Evolutionary conservation across 2,888 invertebrate genomes (phyloP), one percentile per base, ranked within the genome.

Genomic region (Drosophila paranaensis): DNA sequence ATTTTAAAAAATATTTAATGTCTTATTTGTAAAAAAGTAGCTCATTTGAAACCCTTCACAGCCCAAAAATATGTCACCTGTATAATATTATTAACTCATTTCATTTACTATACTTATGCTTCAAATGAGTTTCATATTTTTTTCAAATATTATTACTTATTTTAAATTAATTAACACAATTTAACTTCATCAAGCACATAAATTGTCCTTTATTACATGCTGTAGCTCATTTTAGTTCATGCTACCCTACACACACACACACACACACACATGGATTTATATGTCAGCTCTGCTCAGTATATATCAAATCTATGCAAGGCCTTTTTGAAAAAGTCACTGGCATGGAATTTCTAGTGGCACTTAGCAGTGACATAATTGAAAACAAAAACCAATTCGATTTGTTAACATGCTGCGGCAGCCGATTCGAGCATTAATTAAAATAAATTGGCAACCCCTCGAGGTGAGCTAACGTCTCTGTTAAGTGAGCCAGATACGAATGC

Each of bases 351-450:
- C 71, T 63, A 79, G 89, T 73, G 83, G 65, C 84, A 84, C 90
- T 84, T 84, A 90, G 81, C 64, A 77, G 58, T 65, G 71, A 72
- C 71, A 70, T 66, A 69, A 62, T 78, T 74, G 46, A 42, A 64
- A 57, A 58, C 50, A 56, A 63, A 61, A 53, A 37, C 74, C 62
- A 20, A 63, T 50, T 30, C 40, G 60, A 74, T 64, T 67, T 57
- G 55, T 69, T 64, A 43, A 48, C 57, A 27, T 54, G 56, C 45
- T 43, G 46, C 58, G 50, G 20, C 53, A 68, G 39, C 40, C 45
- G 60, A 65, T 57, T 46, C 43, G 40, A 57, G 55, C 71, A 73
- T 86, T 85, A 90, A 90, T 84, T 90, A 84, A 84, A 88, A 84
- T 74, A 90, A 82, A 79, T 85, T 88, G 82, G 70, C 71, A 57